Conservation (phyloP, 2,888 invertebrate genomes). For the Eupithecia abbreviata region DNA sequence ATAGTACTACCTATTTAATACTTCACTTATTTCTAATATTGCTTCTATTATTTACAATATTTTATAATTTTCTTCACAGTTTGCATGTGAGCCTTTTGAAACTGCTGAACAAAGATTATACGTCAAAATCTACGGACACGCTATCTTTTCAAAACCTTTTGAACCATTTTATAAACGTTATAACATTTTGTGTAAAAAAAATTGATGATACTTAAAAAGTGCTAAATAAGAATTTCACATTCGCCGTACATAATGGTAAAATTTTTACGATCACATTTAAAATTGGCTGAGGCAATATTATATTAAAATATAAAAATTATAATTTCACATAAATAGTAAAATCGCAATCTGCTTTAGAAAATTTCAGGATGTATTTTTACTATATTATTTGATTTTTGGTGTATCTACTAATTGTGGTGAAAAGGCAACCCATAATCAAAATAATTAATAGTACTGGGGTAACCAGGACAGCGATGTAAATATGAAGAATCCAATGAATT, state of each 20-base stretch:
- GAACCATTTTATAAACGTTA: neutral
- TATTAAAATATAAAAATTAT: neutral
- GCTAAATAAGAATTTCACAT: neutral
- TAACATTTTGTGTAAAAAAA: neutral
- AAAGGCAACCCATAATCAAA: neutral
- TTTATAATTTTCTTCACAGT: neutral
- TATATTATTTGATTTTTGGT: neutral
- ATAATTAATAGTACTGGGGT: neutral
- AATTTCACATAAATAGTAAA: neutral
- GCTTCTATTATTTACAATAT: neutral
- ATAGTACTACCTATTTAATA: no score
- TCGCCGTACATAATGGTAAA: neutral
- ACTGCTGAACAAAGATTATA: neutral
- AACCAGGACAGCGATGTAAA: neutral
- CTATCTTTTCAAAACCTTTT: conserved; percentile 4
- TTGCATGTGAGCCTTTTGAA: neutral
- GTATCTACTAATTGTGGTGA: neutral
- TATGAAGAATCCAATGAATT: neutral
- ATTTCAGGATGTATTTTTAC: neutral
- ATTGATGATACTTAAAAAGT: neutral
- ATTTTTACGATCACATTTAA: neutral
- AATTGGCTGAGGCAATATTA: conserved; percentile 9
- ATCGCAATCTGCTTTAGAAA: neutral
- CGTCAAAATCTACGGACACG: neutral
- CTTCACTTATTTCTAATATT: conserved; percentile 5